Base-by-base conservation (phyloP, 1,140 invertebrate genomes). In the Drosophila punjabiensis region DNA sequence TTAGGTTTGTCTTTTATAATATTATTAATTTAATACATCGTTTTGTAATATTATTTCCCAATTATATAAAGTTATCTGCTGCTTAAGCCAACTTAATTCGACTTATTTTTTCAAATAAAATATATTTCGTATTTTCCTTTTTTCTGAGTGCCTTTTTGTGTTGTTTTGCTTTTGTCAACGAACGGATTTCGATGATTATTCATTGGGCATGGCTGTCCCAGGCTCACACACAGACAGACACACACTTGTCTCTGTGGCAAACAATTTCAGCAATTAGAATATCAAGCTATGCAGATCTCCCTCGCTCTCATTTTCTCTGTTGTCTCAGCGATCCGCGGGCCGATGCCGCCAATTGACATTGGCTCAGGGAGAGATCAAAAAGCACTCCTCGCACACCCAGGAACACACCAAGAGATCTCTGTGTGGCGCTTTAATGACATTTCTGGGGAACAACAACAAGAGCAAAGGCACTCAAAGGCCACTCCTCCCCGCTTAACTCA, bases 231-330 rank as follows among this genome's bases (percentile, higher is more conserved):
- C 47, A 73, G 41, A 68, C 47, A 73, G 41, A 45, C 43, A 58
- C 74, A 78, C 83, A 87, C 83, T 87, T 87, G 83, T 87, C 83
- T 82, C 79, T 82, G 64, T 60, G 67, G 58, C 84, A 83, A 90
- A 87, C 86, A 90, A 90, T 90, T 90, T 90, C 80, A 90, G 86
- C 87, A 90, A 90, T 90, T 90, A 90, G 87, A 91, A 90, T 90
- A 90, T 90, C 86, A 91, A 91, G 79, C 82, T 74, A 90, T 90
- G 76, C 82, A 90, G 86, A 89, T 89, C 85, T 89, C 59, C 55
- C 33, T 10, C 33, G 18, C 33, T 85, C 62, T 55, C 50, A 32
- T 16, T n/a, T 50, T 16, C 43, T 35, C 69, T 66, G 62, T 53
- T 67, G 62, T 67, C 62, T 55, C 39, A 8, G 68, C 55, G 67